Evolutionary conservation across 2,113 vertebrate genomes (phyloP).

Genomic region (Tiliqua scincoides): DNA sequence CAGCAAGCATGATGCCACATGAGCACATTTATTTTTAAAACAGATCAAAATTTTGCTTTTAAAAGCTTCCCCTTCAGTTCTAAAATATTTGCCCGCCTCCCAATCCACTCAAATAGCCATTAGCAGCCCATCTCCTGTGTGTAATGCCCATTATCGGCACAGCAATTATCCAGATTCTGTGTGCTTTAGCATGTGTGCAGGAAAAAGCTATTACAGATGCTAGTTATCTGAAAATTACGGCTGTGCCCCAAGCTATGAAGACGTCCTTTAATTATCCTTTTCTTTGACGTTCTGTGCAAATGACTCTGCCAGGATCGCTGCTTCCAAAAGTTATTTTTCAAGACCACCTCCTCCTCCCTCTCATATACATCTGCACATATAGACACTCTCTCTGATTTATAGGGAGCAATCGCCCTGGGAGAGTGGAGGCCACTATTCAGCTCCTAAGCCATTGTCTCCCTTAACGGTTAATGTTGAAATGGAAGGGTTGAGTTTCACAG

Average conservation of each 20-base stretch:
- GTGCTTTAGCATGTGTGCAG: background rate
- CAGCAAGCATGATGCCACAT: conserved; percentile 21
- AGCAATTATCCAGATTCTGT: background rate
- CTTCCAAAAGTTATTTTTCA: background rate
- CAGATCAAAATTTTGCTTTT: background rate
- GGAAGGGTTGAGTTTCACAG: conserved; percentile 4
- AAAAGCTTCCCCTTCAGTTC: background rate
- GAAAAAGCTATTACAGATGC: background rate
- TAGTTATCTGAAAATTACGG: background rate
- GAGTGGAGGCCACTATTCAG: background rate
- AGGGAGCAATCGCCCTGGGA: background rate
- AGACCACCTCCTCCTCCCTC: background rate
- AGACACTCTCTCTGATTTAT: background rate
- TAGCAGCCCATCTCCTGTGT: background rate
- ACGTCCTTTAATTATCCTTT: background rate
- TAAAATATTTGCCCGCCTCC: background rate
- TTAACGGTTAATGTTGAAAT: background rate
- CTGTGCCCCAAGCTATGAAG: background rate
- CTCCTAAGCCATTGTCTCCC: background rate
- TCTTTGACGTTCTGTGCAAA: background rate
- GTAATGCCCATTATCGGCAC: background rate
- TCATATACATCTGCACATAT: background rate
- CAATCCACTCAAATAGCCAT: conserved; percentile 7
- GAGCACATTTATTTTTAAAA: rapidly evolving
- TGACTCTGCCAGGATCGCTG: background rate